Evolutionary conservation across 64 coral and sea anemone genomes (phyloP), one percentile per base, ranked within the genome.

Genomic region (Stichodactyla mertensii): DNA sequence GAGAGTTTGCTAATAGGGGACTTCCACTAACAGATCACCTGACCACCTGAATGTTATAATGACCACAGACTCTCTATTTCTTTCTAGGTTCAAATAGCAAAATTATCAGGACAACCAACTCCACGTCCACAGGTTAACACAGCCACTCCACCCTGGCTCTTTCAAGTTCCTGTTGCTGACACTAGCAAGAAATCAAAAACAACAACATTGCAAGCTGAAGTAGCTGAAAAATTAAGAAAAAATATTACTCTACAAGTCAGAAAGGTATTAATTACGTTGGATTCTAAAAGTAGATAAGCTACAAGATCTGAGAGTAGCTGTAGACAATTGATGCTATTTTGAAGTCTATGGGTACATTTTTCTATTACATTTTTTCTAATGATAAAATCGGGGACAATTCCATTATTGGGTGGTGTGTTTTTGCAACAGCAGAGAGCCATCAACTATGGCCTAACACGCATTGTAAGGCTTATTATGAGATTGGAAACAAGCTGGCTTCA

Each of bases 61-160:
- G 13, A 20, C 67, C 13, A 7, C 24, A 71, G 7, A 71, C 5
- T 22, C 18, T 52, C 5, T 81, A 53, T 26, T 6, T 71, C 18
- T 87, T 66, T 86, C 26, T 24, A 91, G 90, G 90, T 91, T 0
- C 90, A 91, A 87, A 12, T 91, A 52, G 90, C 90, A 55, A 78
- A 87, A 26, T 15, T 87, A 11, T 62, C 86, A 61, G 90, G 90
- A 59, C 53, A 83, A 56, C 90, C 90, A 87, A 91, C 90, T 71
- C 90, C 90, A 24, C 53, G 84, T 60, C 28, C 90, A 24, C 77
- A 52, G 2, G 6, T 59, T 7, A 87, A 91, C 52, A 91, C 90
- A 87, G 90, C 77, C 16, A 91, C 90, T 5, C 90, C 85, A 61
- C 90, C 90, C 54, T 71, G 86, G 52, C 86, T 91, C 52, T 53